Evolutionary conservation across 2,888 invertebrate genomes (phyloP).

Genomic region (Maniola hyperantus): DNA sequence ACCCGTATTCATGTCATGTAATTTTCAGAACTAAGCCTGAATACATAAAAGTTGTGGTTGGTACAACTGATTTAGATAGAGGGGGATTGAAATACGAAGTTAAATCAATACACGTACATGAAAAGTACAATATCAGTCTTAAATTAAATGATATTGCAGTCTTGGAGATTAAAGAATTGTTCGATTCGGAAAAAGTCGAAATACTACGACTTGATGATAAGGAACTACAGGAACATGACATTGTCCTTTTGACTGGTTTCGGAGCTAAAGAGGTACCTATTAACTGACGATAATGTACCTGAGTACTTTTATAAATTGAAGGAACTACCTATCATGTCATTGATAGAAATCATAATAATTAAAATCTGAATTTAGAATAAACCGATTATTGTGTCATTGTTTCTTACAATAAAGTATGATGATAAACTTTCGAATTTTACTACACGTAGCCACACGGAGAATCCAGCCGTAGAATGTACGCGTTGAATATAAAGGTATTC

Average conservation of each 20-base stretch:
- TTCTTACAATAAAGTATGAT: not conserved
- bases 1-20: too few relatives aligned
- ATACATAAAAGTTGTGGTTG: constrained; percentile 61
- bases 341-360: too few relatives aligned
- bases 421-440: constrained; percentile 9
- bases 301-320: too few relatives aligned
- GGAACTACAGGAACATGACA: constrained; percentile 57
- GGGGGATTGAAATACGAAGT: constrained; percentile 56
- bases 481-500: constrained; percentile 62
- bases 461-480: constrained; percentile 58
- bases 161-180: constrained; percentile 53
- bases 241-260: constrained; percentile 63
- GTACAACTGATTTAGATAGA: constrained; percentile 62
- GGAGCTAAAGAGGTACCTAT: constrained; percentile 59
- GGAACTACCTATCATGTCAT: too few relatives aligned
- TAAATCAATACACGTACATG: constrained; percentile 51
- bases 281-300: not conserved
- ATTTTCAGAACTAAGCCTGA: constrained; percentile 59
- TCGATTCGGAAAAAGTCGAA: constrained; percentile 52
- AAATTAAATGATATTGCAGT: constrained; percentile 67
- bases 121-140: constrained; percentile 51
- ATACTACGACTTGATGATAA: constrained; percentile 50
- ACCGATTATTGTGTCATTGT: too few relatives aligned
- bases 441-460: constrained; percentile 57
- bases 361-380: too few relatives aligned